Base-by-base conservation (phyloP, 2,888 invertebrate genomes). In the Athalia rosae region DNA sequence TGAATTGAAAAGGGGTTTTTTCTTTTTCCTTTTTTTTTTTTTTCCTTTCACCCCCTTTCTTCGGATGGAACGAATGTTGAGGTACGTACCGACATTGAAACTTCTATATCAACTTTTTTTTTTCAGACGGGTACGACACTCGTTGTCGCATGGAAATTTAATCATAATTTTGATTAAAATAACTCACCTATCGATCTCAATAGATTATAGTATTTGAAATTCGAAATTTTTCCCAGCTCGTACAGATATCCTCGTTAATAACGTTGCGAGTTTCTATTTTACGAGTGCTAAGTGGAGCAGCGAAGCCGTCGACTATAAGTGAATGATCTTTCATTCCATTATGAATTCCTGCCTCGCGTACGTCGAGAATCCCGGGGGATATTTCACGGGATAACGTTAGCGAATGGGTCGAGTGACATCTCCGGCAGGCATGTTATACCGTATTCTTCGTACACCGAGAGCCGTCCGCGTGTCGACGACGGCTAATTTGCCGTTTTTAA, bases 401-500 rank as follows among this genome's bases (percentile, higher is more conserved):
- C 28, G 28, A 71, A 71, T 58, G 41, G 13, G 47, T 48, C 61
- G 74, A 74, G 61, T 48, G 74, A 74, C 74, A 13, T 74, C n/a
- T 61, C 74, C 74, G 59, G 43, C 5, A 48, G 74, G 74, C 48
- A 61, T 41, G 13, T 41, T 8, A 9, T 28, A 41, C 9, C 58
- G 69, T 28, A 5, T n/a, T 4, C 13, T n/a, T 61, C 61, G 61
- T 61, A 8, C 53, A 47, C 13, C 13, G 45, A 58, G 8, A n/a
- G 9, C 13, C 8, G n/a, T 43, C 48, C 53, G 53, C 53, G 15
- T 67, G 50, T 50, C 50, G 45, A 71, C 69, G 11, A 71, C 50
- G 56, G 56, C 61, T 74, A 41, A 74, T 74, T 28, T 74, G 11
- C 48, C 48, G 43, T 61, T 74, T 61, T 74, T 74, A 48, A 61